phyloP scores from a whole-genome alignment of 2,113 vertebrate species.

The Andinoacara biseriatus region DNA sequence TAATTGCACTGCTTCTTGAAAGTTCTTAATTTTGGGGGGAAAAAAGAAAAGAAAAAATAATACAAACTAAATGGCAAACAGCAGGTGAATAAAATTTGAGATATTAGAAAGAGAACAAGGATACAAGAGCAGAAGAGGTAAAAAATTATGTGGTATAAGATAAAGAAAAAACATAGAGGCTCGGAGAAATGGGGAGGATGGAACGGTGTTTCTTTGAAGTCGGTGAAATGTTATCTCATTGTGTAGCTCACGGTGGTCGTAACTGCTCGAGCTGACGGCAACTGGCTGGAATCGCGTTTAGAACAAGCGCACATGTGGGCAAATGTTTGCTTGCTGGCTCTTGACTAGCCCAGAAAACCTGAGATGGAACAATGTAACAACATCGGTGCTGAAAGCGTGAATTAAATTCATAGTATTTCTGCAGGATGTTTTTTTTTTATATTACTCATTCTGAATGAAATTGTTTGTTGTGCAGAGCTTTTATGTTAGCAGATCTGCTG shows the following conservation, averaged over 20 bases:
- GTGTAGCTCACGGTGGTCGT: background rate
- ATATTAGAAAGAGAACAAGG: background rate
- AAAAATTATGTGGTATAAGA: background rate
- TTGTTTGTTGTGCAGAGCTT: background rate
- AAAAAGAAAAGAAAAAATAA: background rate
- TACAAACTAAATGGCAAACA: background rate
- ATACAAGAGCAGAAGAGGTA: background rate
- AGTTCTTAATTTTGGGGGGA: background rate
- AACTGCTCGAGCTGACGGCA: no score
- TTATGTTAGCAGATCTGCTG: background rate
- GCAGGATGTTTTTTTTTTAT: background rate
- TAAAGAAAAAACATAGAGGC: background rate
- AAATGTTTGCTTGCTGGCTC: background rate
- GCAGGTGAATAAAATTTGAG: background rate
- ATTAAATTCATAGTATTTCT: background rate
- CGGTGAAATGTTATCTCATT: background rate
- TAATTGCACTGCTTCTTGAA: background rate
- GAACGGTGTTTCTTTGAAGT: constrained; percentile 13
- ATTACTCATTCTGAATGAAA: background rate
- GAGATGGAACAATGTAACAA: background rate
- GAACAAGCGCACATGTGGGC: background rate
- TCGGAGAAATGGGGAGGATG: background rate
- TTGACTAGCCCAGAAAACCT: background rate
- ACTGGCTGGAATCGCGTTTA: background rate
- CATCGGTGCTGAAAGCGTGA: background rate